Evolutionary conservation across 1,140 invertebrate genomes (phyloP), one percentile per base, ranked within the genome.

Genomic region (Brachionus paranguensis): DNA sequence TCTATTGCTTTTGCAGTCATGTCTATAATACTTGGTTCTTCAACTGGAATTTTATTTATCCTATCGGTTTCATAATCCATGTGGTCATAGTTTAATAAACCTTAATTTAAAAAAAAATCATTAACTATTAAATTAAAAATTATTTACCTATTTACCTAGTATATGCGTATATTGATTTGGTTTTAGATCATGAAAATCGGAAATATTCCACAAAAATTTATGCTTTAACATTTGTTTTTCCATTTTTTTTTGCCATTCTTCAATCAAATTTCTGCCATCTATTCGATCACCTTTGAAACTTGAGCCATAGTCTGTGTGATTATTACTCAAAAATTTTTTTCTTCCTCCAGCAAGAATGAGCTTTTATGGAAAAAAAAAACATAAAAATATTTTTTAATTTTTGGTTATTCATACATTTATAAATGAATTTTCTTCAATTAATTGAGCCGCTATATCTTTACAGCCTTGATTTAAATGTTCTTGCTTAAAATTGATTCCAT

Each of bases 1-100:
- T 94, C 92, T 3, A 98, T 91, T 0, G 96, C 95, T 11, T 93
- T 93, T 84, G 92, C 89, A 0, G 94, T 95, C 96, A 98, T 97
- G 65, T 96, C 92, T 12, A 92, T 91, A 5, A 98, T 88, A 0
- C 93, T 91, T 5, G 92, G 92, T 81, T 92, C 78, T 65, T 88
- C 86, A 12, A 85, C 86, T 10, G 20, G 37, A 33, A 33, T 12
- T 85, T 50, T 47, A 29, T 10, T 37, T 47, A 76, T 14, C 45
- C 95, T 90, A 85, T 94, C 92, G 86, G 92, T 87, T 70, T 93
- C 92, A 89, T 94, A 94, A 37, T 91, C 91, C 86, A 97, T 89
- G 86, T 96, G 94, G 1, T 92, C 93, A 85, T 94, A 93, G 1
- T 91, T 89, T 14, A 76, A 76, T n/a, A 76, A 50, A 29, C 43